Percentiles rank a stretch among this genome's conserved stretches.
These are phyloP conservation scores for Tretioscincus oriximinensis DNA, from an alignment of 2,113 vertebrate genomes.

Conservation along the genomic window DNA sequence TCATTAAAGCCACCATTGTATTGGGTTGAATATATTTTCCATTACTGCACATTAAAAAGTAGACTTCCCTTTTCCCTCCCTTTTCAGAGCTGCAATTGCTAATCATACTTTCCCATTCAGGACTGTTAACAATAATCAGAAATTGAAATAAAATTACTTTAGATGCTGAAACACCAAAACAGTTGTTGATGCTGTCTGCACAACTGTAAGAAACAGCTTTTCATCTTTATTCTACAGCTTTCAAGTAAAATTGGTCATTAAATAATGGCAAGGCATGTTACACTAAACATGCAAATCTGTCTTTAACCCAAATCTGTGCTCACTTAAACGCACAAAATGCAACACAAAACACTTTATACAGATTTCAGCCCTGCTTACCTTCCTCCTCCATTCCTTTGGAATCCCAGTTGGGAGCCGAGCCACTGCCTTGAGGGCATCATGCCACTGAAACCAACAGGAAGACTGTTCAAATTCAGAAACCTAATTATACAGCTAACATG, in stretches of 20 bases:
- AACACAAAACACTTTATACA: not conserved
- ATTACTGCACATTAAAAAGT: not conserved
- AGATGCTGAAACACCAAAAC: not conserved
- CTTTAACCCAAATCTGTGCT: not conserved
- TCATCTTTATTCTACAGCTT: not conserved
- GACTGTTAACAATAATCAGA: not conserved
- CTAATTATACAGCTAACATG: not conserved
- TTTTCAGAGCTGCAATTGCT: not conserved
- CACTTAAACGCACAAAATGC: not conserved
- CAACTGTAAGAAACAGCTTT: not conserved
- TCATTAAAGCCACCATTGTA: not conserved
- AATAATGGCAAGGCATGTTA: not conserved
- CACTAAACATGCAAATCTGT: not conserved
- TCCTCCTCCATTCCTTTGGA: slow-evolving; percentile 95
- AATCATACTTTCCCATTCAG: slow-evolving; percentile 19
- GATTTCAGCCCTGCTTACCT: slow-evolving; percentile 68
- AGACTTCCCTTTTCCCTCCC: not conserved
- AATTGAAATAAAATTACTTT: not conserved
- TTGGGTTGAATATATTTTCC: not conserved
- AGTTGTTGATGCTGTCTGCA: accelerated
- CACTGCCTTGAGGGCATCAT: slow-evolving; percentile 95
- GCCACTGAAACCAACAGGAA: slow-evolving; percentile 82
- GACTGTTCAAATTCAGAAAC: slow-evolving; percentile 25
- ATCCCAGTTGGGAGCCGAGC: slow-evolving; percentile 92
- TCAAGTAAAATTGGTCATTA: not conserved